Conservation (phyloP, 2,888 invertebrate species). For the Mystacides longicornis region DNA sequence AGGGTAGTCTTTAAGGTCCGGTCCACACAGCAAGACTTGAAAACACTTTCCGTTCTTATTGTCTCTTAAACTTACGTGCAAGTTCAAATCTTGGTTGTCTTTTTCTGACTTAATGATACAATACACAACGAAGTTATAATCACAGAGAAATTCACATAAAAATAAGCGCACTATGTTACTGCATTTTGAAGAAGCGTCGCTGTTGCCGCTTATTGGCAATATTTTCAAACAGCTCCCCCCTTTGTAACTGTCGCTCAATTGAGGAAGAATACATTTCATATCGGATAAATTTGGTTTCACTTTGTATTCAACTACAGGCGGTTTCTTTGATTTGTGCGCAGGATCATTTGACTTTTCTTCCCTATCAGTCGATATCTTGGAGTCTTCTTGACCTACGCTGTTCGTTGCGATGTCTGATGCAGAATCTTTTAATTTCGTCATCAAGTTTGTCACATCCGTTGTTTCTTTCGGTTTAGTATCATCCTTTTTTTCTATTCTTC, state of each 20-base stretch:
- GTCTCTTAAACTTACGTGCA: conserved; percentile 30
- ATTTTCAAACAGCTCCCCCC: conserved; percentile 49
- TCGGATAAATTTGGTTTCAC: conserved; percentile 10
- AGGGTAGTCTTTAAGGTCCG: background rate
- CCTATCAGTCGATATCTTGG: background rate
- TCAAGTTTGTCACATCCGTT: no score
- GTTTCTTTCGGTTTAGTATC: background rate
- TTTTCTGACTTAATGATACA: conserved; percentile 38
- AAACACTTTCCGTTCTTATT: conserved; percentile 19
- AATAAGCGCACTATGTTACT: conserved; percentile 31
- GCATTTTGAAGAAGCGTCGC: conserved; percentile 29
- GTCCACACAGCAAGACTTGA: conserved; percentile 29
- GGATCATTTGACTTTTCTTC: conserved; percentile 1
- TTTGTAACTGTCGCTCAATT: conserved; percentile 41
- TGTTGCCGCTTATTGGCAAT: conserved; percentile 34
- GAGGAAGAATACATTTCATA: conserved; percentile 33
- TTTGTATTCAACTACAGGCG: conserved; percentile 11
- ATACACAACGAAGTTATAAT: conserved; percentile 34
- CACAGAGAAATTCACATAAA: conserved; percentile 36
- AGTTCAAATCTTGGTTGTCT: conserved; percentile 32
- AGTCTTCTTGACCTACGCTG: conserved; percentile 1
- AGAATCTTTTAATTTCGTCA: no score
- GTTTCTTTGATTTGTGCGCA: background rate
- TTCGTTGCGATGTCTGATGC: background rate
- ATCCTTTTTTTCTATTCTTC: background rate